Conservation (phyloP, 1,140 invertebrate genomes). For the Ceratina australensis region DNA sequence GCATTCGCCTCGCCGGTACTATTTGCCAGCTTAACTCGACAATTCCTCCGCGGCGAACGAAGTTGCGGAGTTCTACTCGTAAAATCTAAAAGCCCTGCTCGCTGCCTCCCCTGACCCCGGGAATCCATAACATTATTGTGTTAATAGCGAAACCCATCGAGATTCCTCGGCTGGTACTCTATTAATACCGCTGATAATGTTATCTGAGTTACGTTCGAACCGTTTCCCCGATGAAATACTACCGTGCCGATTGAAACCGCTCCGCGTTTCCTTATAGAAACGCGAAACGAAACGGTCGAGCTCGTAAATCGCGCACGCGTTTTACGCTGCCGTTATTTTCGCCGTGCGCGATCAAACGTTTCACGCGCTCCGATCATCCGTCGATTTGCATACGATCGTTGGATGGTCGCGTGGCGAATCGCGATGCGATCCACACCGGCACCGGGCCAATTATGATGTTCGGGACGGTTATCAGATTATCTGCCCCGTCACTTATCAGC, state of each 20-base stretch:
- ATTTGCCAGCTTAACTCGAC: slow-evolving; percentile 28
- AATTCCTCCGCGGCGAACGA: slow-evolving; percentile 20
- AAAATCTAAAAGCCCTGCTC: slow-evolving; percentile 23
- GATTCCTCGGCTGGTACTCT: too few relatives aligned
- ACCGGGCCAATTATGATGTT: slow-evolving; percentile 41
- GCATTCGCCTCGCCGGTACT: slow-evolving; percentile 6
- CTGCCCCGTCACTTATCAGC: slow-evolving; percentile 15
- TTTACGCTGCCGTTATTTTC: background rate
- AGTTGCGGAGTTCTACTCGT: slow-evolving; percentile 14
- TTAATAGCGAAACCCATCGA: too few relatives aligned
- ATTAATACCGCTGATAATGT: too few relatives aligned
- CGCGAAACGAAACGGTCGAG: background rate
- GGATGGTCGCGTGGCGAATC: slow-evolving; percentile 18
- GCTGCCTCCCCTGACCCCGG: background rate
- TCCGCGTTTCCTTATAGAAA: too few relatives aligned
- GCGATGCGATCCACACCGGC: slow-evolving; percentile 6
- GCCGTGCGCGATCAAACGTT: background rate
- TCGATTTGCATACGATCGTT: slow-evolving; percentile 44
- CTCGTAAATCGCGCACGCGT: slow-evolving; percentile 14
- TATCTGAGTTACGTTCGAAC: too few relatives aligned
- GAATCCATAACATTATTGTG: background rate
- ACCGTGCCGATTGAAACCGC: too few relatives aligned
- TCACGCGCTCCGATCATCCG: background rate
- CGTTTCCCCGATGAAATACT: too few relatives aligned
- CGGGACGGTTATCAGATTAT: slow-evolving; percentile 29